These are phyloP conservation scores for Thereva unica DNA, from an alignment of 2,888 invertebrate species.

Conservation along the genomic window DNA sequence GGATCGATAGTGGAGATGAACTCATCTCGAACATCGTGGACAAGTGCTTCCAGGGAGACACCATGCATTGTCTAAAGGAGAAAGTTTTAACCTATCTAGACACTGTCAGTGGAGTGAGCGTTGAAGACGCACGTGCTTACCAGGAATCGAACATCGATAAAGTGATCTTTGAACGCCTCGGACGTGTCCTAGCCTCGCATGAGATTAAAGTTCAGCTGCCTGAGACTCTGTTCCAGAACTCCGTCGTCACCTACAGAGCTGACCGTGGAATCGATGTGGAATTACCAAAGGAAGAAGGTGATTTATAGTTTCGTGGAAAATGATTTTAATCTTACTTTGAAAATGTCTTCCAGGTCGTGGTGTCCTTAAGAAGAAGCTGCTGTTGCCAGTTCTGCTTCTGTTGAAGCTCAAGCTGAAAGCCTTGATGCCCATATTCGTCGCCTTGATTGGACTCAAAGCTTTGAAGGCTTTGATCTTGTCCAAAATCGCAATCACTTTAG, in stretches of 20 bases:
- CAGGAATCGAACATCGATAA: conserved; percentile 70
- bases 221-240: conserved; percentile 69
- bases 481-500: conserved; percentile 79
- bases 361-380: conserved; percentile 81
- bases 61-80: conserved; percentile 75
- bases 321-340: background rate
- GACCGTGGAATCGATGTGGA: conserved; percentile 69
- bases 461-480: conserved; percentile 82
- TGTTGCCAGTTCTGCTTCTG: conserved; percentile 76
- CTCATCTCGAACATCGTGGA: conserved; percentile 72
- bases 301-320: background rate
- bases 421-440: conserved; percentile 79
- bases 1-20: conserved; percentile 69
- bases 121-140: conserved; percentile 66
- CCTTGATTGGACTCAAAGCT: conserved; percentile 78
- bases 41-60: conserved; percentile 71
- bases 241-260: conserved; percentile 69
- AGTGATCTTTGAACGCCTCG: conserved; percentile 73
- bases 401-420: conserved; percentile 84
- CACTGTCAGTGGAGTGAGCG: conserved; percentile 66
- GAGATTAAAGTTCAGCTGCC: conserved; percentile 76
- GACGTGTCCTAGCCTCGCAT: conserved; percentile 72
- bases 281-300: conserved; percentile 60
- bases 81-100: conserved; percentile 78
- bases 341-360: conserved; percentile 68